Evolutionary conservation across 1,140 invertebrate species (phyloP), one percentile per base, ranked within the genome.

Genomic region (Panagrolaimus sp.): DNA sequence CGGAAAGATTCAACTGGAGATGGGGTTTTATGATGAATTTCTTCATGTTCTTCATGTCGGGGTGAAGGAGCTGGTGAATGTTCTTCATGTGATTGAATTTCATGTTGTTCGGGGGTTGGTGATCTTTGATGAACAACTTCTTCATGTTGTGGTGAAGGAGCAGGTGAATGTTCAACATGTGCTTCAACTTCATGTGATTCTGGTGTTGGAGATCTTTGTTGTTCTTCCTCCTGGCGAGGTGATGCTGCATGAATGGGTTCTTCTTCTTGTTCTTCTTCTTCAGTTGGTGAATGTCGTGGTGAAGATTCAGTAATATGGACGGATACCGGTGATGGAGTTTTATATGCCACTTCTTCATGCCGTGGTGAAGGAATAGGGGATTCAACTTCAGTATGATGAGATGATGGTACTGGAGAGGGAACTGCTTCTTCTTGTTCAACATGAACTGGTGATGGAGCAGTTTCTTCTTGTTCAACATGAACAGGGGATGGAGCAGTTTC

Each of bases 251-350:
- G 2, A 43, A 5, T 3, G 2, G 3, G 2, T 32, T 43, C 28
- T 3, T n/a, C 9, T 38, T 2, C n/a, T 32, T 63, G 28, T 15
- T 15, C n/a, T 43, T n/a, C 24, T 38, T 38, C 32, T 38, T 38
- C 32, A 38, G 32, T 38, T 4, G 32, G 32, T 38, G 32, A 38
- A 5, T 64, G 52, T 68, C 52, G 12, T 21, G 68, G 43, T 10
- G 21, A 21, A 21, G 63, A 67, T 4, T 69, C 68, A 67, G 68
- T 21, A 1, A 28, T 26, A 26, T 63, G 26, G 10, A 47, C 63
- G 1, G 65, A 69, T 9, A 28, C 28, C 10, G 21, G 5, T 26
- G 52, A 58, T 12, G 21, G 52, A 17, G 52, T 28, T n/a, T 69
- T 45, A 62, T 0, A 10, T 67, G 26, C 21, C 14, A 43, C 12